Evolutionary conservation across 2,113 vertebrate species (phyloP).

Genomic region (Phalacrocorax brasilianus): DNA sequence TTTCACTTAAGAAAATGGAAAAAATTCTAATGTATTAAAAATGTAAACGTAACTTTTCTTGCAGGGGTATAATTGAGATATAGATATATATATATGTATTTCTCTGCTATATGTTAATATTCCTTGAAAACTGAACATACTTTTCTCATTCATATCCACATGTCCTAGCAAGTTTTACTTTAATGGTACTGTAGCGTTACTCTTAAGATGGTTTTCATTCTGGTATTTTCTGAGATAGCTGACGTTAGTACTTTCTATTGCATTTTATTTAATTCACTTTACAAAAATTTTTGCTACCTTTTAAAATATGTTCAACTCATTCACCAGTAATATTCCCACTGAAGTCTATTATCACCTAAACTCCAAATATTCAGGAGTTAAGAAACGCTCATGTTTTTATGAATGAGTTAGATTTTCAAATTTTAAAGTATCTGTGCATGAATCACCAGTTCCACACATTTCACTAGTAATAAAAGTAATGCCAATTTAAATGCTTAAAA

Average conservation of each 20-base stretch:
- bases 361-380: slow-evolving; percentile 35
- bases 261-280: slow-evolving; percentile 27
- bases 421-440: slow-evolving; percentile 39
- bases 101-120: slow-evolving; percentile 65
- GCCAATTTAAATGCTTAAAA: slow-evolving; percentile 59
- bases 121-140: slow-evolving; percentile 51
- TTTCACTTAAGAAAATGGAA: slow-evolving; percentile 50
- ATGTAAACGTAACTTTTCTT: slow-evolving; percentile 74
- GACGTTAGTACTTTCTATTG: slow-evolving; percentile 4
- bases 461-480: slow-evolving; percentile 40
- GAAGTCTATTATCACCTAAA: background rate
- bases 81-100: slow-evolving; percentile 34
- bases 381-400: slow-evolving; percentile 6
- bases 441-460: slow-evolving; percentile 57
- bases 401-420: slow-evolving; percentile 52
- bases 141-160: slow-evolving; percentile 55
- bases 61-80: slow-evolving; percentile 62
- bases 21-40: slow-evolving; percentile 59
- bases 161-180: slow-evolving; percentile 5
- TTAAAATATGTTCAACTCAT: slow-evolving; percentile 25
- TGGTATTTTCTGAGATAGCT: slow-evolving; percentile 19
- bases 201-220: slow-evolving; percentile 3
- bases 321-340: slow-evolving; percentile 27
- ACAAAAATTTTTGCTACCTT: background rate
- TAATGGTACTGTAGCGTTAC: slow-evolving; percentile 31